Conservation (phyloP, 2,797 vertebrate genomes). For the Tinamus major region DNA sequence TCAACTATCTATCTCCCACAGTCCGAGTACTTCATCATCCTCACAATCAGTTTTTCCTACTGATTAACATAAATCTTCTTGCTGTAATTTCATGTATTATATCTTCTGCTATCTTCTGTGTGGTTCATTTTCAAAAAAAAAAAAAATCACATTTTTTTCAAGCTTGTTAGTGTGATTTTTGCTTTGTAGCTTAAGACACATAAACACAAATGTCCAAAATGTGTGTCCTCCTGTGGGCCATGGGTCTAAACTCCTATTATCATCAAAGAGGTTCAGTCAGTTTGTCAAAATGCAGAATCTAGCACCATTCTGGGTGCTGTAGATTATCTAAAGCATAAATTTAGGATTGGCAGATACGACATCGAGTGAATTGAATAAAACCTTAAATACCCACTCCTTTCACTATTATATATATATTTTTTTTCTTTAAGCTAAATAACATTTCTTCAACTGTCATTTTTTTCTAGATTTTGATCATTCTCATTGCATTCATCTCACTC, state of each 20-base stretch:
- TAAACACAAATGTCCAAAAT: neutral
- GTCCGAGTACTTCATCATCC: neutral
- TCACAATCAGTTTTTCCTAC: neutral
- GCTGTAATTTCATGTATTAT: neutral
- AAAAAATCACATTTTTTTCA: neutral
- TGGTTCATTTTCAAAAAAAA: neutral
- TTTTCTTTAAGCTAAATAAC: neutral
- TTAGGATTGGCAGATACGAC: accelerated
- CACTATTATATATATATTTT: neutral
- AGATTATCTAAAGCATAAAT: neutral
- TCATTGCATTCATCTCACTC: accelerated
- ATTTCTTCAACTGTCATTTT: neutral
- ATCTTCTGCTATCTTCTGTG: neutral
- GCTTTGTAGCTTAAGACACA: neutral
- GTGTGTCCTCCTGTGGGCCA: accelerated
- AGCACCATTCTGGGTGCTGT: neutral
- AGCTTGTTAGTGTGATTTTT: neutral
- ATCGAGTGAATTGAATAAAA: neutral
- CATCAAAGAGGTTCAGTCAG: accelerated
- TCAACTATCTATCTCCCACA: accelerated
- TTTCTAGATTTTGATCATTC: neutral
- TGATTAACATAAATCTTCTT: neutral
- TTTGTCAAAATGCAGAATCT: neutral
- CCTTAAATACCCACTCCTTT: neutral
- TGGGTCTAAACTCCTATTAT: neutral